Evolutionary conservation across 1,140 invertebrate species (phyloP).

Genomic region (Probaryconus sp.): DNA sequence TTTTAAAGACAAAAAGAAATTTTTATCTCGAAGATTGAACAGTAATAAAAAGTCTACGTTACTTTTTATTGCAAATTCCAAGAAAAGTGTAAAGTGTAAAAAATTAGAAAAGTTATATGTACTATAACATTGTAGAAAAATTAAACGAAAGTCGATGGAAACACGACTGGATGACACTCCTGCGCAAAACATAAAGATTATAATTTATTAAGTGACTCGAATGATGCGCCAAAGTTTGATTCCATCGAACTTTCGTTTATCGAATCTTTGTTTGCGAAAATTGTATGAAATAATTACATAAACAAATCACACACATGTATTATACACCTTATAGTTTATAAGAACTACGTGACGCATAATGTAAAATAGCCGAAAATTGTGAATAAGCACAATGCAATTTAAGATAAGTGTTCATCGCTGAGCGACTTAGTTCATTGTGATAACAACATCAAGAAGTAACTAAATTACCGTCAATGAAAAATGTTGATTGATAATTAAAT

Average conservation of each 20-base stretch:
- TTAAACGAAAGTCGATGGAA: too few relatives aligned
- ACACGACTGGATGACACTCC: too few relatives aligned
- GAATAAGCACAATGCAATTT: constrained; percentile 42
- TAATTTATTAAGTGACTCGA: neutral
- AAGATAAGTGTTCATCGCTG: constrained; percentile 36
- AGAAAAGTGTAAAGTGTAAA: too few relatives aligned
- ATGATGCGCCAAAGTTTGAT: neutral
- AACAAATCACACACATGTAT: constrained; percentile 5
- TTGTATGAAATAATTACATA: too few relatives aligned
- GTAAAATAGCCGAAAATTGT: constrained; percentile 53
- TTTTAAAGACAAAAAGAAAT: too few relatives aligned
- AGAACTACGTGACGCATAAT: constrained; percentile 34
- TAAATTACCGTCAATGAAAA: constrained; percentile 43
- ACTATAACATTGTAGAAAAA: too few relatives aligned
- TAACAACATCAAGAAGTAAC: constrained; percentile 37
- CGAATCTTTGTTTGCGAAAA: constrained; percentile 8
- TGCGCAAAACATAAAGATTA: neutral
- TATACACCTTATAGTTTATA: constrained; percentile 17
- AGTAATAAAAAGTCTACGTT: too few relatives aligned
- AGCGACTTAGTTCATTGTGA: constrained; percentile 56
- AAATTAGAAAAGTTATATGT: too few relatives aligned
- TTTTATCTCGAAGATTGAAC: too few relatives aligned
- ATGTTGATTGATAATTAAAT: constrained; percentile 55
- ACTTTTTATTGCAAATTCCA: too few relatives aligned
- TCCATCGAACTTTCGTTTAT: neutral